Base-by-base conservation (phyloP, 2,888 invertebrate genomes). In the Drosophila mimetica region DNA sequence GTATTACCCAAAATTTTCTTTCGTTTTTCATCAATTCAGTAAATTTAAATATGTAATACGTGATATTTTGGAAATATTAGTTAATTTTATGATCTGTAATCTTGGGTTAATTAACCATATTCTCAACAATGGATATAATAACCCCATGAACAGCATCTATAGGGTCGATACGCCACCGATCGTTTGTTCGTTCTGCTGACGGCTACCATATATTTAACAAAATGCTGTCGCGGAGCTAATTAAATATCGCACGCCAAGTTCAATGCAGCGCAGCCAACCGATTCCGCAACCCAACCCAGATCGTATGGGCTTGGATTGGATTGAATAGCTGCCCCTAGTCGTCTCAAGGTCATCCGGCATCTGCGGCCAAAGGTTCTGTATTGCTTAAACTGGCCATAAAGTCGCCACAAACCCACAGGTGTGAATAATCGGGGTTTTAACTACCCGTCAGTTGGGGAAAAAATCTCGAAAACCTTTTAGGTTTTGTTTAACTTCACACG, bases 181-280 rank as follows among this genome's bases (percentile, higher is more conserved):
- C 51, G 20, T 32, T 8, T 1, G 18, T 32, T 8, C 2, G 18
- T 13, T 32, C 28, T 25, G 37, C 46, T 14, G 39, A 44, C 44
- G 50, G 44, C n/a, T 44, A 41, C 36, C 70, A 51, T 36, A 53
- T 53, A 52, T 46, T 74, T 42, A 71, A 64, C 18, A 22, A 73
- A 32, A 37, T 41, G 52, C 44, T 48, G 51, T 41, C 16, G 63
- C 30, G 46, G 34, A 30, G 69, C 69, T 70, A 70, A 70, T 70
- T 70, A 70, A 72, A 75, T 46, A 75, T 70, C 53, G 70, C 79
- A 78, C 65, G 83, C 47, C 81, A 79, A 81, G 84, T 75, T 78
- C 64, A 80, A 84, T 74, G 71, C 81, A 78, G 72, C 41, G 59
- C 71, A 41, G 61, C 61, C 51, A 50, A 73, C 22, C 48, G 73